phyloP scores from a whole-genome alignment of 2,888 invertebrate species.

The Macrostomum cliftonense region DNA sequence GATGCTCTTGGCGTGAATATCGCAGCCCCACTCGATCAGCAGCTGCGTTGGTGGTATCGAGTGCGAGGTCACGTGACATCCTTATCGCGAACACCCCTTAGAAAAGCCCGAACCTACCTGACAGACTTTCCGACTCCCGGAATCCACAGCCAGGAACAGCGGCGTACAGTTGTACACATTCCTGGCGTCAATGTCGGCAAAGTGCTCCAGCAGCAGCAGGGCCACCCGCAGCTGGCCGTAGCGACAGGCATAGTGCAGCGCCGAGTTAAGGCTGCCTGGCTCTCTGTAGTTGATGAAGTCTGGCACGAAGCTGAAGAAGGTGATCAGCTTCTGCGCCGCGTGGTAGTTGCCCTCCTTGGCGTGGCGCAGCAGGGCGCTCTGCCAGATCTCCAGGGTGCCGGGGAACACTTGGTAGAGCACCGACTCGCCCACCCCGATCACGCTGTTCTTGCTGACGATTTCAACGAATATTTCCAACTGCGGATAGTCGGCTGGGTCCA shows the following conservation, averaged over 20 bases:
- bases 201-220: slow-evolving; percentile 25
- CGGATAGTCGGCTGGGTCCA: background rate
- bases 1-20: slow-evolving; percentile 24
- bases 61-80: no score
- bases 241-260: slow-evolving; percentile 27
- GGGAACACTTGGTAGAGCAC: slow-evolving; percentile 36
- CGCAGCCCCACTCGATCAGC: slow-evolving; percentile 35
- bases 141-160: slow-evolving; percentile 28
- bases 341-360: slow-evolving; percentile 27
- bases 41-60: no score
- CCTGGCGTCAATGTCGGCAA: slow-evolving; percentile 28
- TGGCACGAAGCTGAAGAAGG: slow-evolving; percentile 25
- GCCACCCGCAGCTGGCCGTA: slow-evolving; percentile 31
- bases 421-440: slow-evolving; percentile 21
- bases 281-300: slow-evolving; percentile 31
- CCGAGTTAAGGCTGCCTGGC: slow-evolving; percentile 25
- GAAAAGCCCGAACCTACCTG: slow-evolving; percentile 29
- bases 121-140: slow-evolving; percentile 21
- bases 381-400: slow-evolving; percentile 26
- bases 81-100: no score
- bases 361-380: slow-evolving; percentile 24
- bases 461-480: slow-evolving; percentile 27
- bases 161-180: slow-evolving; percentile 27
- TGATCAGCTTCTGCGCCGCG: slow-evolving; percentile 27
- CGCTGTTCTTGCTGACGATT: slow-evolving; percentile 27